phyloP scores from a whole-genome alignment of 2,888 invertebrate genomes.

The Leptura quadrifasciata region DNA sequence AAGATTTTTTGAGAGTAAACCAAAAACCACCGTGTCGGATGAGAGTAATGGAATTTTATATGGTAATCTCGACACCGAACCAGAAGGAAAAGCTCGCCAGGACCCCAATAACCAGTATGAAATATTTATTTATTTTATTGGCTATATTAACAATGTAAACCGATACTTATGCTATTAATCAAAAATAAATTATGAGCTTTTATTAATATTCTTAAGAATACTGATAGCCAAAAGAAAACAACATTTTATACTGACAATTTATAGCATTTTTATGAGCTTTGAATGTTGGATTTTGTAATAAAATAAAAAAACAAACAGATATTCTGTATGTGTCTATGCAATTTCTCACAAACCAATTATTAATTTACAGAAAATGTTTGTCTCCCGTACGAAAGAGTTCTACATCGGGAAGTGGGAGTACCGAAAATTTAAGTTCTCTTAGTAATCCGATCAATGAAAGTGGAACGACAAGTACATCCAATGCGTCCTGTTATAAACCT shows the following conservation, averaged over 20 bases:
- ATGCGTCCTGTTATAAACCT: conserved; percentile 74
- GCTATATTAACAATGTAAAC: too few relatives aligned
- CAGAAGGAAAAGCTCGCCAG: conserved; percentile 68
- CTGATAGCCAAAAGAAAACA: too few relatives aligned
- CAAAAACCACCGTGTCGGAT: conserved; percentile 77
- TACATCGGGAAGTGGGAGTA: conserved; percentile 77
- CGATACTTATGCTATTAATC: too few relatives aligned
- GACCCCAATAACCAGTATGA: conserved; percentile 67
- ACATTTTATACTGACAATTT: too few relatives aligned
- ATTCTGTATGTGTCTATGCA: too few relatives aligned
- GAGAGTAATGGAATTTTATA: conserved; percentile 72
- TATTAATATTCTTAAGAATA: too few relatives aligned
- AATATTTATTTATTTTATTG: conserved; percentile 9
- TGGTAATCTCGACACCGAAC: conserved; percentile 71
- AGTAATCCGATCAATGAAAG: conserved; percentile 78
- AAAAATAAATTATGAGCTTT: too few relatives aligned
- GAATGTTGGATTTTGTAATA: too few relatives aligned
- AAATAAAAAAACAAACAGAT: too few relatives aligned
- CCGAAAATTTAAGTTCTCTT: conserved; percentile 77
- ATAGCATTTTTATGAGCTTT: too few relatives aligned
- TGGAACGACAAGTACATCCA: conserved; percentile 74
- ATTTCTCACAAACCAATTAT: conserved; percentile 7
- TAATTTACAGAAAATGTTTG: conserved; percentile 71
- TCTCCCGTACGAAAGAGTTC: conserved; percentile 76
- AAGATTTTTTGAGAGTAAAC: conserved; percentile 81